Evolutionary conservation across 2,797 vertebrate genomes (phyloP).

Genomic region (Macroramphosus scolopax): DNA sequence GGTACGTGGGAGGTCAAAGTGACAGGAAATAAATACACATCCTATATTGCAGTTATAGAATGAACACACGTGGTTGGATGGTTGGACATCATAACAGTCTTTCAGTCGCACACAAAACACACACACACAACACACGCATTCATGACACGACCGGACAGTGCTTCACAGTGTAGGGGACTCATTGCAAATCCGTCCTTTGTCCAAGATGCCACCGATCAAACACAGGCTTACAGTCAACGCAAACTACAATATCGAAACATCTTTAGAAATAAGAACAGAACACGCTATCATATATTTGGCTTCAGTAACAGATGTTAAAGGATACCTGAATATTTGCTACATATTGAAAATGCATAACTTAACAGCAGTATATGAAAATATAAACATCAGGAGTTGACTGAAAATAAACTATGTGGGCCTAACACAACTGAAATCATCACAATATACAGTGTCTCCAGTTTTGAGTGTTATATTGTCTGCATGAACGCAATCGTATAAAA

Average conservation of each 20-base stretch:
- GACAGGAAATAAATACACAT: conserved; percentile 62
- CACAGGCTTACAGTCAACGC: conserved; percentile 39
- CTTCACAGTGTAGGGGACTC: conserved; percentile 69
- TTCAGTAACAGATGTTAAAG: conserved; percentile 70
- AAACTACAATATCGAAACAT: conserved; percentile 39
- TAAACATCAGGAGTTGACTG: conserved; percentile 13
- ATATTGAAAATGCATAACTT: conserved; percentile 60
- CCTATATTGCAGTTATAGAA: conserved; percentile 57
- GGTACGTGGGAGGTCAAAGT: conserved; percentile 26
- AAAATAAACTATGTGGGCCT: conserved; percentile 3
- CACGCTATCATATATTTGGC: conserved; percentile 75
- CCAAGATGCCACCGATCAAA: conserved; percentile 34
- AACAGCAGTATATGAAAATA: conserved; percentile 46
- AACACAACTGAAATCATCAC: no score
- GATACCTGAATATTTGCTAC: conserved; percentile 76
- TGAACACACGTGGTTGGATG: conserved; percentile 36
- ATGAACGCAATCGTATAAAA: conserved; percentile 36
- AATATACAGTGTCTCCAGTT: no score
- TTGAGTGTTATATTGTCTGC: no score
- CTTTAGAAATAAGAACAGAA: conserved; percentile 56
- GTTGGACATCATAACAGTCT: conserved; percentile 49
- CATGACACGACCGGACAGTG: conserved; percentile 32
- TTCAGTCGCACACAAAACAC: conserved; percentile 11
- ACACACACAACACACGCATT: conserved; percentile 18
- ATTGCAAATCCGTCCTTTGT: conserved; percentile 38